Percentiles rank a stretch among this genome's conserved stretches.
Conservation (phyloP, 2,888 invertebrate genomes). For the Yponomeuta cagnagella region DNA sequence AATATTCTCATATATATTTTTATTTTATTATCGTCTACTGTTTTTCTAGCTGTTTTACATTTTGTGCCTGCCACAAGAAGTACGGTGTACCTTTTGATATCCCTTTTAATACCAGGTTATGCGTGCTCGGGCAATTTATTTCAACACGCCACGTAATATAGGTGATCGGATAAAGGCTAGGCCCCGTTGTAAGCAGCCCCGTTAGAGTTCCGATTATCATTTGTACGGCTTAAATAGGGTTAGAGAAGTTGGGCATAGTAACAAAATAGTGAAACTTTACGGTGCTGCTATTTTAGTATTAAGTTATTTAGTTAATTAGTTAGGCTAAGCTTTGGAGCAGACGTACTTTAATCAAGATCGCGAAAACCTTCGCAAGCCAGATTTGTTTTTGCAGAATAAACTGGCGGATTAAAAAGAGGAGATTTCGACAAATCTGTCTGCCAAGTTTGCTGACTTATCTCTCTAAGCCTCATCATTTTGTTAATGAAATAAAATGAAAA, state of each 20-base stretch:
- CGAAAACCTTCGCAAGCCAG: neutral
- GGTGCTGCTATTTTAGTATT: no score
- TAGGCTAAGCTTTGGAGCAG: no score
- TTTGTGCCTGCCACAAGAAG: no score
- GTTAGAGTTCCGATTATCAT: neutral
- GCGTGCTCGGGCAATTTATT: neutral
- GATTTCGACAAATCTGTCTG: neutral
- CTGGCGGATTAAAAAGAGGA: neutral
- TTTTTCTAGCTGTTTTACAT: no score
- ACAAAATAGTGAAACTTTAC: neutral
- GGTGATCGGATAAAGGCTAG: neutral
- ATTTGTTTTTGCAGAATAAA: no score
- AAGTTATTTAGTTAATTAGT: no score
- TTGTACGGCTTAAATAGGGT: no score
- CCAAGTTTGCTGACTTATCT: constrained; percentile 4
- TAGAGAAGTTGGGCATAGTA: neutral
- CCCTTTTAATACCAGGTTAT: neutral
- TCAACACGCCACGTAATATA: neutral
- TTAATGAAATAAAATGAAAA: neutral
- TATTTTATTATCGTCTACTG: no score
- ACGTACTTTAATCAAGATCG: neutral
- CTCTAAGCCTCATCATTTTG: neutral
- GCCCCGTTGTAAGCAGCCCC: neutral
- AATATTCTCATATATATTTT: no score
- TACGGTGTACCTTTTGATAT: neutral